Conservation (phyloP, 2,797 vertebrate species). For the Oreonectes daqikongensis region DNA sequence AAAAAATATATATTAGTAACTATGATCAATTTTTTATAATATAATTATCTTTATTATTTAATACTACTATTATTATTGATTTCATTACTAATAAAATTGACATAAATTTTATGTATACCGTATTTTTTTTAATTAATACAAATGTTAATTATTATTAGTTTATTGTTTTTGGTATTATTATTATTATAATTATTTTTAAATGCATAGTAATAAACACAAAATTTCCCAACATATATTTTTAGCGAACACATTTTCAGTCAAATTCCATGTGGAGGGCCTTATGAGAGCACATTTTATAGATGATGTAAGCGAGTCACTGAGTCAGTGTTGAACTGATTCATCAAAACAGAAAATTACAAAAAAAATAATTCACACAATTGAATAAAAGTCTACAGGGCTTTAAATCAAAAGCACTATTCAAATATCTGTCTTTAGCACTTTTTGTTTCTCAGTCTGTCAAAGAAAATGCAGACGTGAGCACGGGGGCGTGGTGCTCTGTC, state of each 20-base stretch:
- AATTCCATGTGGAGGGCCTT: no score
- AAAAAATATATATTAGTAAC: no score
- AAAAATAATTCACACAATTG: neutral
- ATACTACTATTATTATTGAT: no score
- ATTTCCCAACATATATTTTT: neutral
- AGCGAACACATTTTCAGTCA: neutral
- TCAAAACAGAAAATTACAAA: neutral
- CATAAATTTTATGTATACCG: no score
- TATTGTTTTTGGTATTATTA: no score
- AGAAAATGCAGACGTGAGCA: neutral
- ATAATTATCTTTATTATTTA: no score
- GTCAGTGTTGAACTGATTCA: neutral
- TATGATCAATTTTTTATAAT: no score
- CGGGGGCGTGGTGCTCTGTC: neutral
- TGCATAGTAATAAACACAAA: no score
- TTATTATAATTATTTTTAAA: no score
- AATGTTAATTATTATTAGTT: no score
- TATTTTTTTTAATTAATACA: no score
- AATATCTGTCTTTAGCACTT: neutral
- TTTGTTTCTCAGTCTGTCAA: neutral
- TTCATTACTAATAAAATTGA: no score
- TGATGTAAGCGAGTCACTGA: neutral
- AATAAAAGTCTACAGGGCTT: neutral
- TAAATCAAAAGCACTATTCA: neutral
- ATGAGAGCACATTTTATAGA: neutral